Base-by-base conservation (phyloP, 2,888 invertebrate genomes). In the Colletes collaris region DNA sequence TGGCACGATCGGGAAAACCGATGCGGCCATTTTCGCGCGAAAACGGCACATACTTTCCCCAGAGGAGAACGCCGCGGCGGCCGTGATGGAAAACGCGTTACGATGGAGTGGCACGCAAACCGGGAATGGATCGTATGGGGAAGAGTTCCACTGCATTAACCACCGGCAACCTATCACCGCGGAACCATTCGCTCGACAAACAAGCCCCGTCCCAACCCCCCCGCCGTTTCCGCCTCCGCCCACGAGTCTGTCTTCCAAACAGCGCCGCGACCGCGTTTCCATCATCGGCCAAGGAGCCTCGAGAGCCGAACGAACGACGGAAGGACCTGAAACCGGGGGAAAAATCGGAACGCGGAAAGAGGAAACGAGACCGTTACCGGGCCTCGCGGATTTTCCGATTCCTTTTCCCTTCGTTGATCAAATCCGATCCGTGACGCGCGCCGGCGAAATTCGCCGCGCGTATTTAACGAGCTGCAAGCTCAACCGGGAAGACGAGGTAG, bases 81-180 rank as follows among this genome's bases (percentile, higher is more conserved):
- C 69, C 19, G 81, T 82, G 89, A 87, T 89, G 88, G 89, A 88
- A 87, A 89, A 89, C 88, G 85, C 89, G 87, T 88, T 86, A 88
- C 85, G 84, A 86, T 86, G 79, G 84, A 88, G 82, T 81, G 82
- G 76, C 86, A 81, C 89, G 88, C 84, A 84, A 88, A 72, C 80
- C 62, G 53, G 81, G 85, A 86, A 88, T 88, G 87, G 86, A 87
- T 86, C 84, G 80, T 83, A 76, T 79, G 68, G 72, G 81, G 79
- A 85, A 84, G 83, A 87, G 76, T 85, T 84, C 82, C 82, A 68
- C 78, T 81, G 84, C 88, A 89, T 89, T 89, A 87, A 89, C 85
- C 83, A 83, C 78, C 79, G 73, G 82, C 86, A 82, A 87, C 82
- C 85, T 76, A 83, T 86, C 87, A 81, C 81, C 84, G 62, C 62